Conservation (phyloP, 1,140 invertebrate genomes). For the Lepidotrigona ventralis region DNA sequence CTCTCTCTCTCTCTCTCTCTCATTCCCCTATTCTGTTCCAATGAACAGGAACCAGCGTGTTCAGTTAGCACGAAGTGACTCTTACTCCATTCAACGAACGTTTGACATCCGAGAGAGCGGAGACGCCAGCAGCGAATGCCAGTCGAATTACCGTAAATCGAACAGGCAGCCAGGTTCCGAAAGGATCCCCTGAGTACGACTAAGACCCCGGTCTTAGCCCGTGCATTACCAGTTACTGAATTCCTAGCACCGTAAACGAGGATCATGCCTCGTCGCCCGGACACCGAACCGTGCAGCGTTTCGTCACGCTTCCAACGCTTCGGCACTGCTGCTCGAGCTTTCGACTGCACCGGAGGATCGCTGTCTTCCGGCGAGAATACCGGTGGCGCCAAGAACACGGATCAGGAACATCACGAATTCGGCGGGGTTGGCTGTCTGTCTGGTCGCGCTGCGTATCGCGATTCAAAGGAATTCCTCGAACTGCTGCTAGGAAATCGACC, state of each 20-base stretch:
- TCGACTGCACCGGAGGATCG: neutral
- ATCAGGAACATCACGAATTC: neutral
- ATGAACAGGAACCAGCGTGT: conserved; percentile 27
- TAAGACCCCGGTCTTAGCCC: conserved; percentile 37
- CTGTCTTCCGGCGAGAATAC: neutral
- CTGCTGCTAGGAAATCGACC: neutral
- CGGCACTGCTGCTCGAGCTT: neutral
- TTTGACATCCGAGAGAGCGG: conserved; percentile 66
- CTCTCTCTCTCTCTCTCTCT: conserved; percentile 11
- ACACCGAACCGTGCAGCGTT: neutral
- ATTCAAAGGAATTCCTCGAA: conserved; percentile 9
- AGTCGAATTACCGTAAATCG: conserved; percentile 70
- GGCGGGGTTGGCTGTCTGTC: no score
- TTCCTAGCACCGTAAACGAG: conserved; percentile 46
- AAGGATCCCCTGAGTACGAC: conserved; percentile 35
- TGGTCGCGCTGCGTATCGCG: neutral
- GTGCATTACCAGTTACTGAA: conserved; percentile 56
- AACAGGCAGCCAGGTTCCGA: conserved; percentile 58
- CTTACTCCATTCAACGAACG: conserved; percentile 56
- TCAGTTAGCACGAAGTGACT: conserved; percentile 37
- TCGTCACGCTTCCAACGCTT: neutral
- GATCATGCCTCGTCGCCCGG: conserved; percentile 44
- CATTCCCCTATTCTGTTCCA: neutral
- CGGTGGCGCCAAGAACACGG: neutral
- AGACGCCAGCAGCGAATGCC: conserved; percentile 58